Evolutionary conservation across 1,140 invertebrate species (phyloP), one percentile per base, ranked within the genome.

Genomic region (Hormaphis cornu): DNA sequence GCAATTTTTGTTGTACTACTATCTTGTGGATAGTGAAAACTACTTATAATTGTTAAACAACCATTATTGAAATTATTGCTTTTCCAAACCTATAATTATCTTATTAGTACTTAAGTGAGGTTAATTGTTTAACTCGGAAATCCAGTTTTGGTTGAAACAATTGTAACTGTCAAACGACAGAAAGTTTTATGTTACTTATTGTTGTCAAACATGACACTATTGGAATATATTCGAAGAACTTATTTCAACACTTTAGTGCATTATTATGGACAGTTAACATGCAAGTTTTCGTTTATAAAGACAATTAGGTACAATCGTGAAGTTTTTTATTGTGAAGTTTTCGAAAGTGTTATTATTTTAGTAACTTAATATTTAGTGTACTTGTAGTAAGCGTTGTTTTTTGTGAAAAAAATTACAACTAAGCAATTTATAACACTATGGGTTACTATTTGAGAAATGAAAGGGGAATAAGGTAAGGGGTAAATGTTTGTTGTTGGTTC

Each of bases 281-380:
- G 54, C 54, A 16, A 58, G 54, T 58, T 37, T 58, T 40, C 20
- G 54, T 58, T 58, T 33, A 58, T 58, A 58, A 58, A n/a, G 10
- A 40, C 20, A 58, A 58, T 58, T 40, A 22, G 24, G 14, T n/a
- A n/a, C 35, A 20, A 58, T 58, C 12, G 20, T 35, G 6, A 24
- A 37, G 18, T 37, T 35, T 22, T 56, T 56, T 37, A 12, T 10
- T 35, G 53, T 58, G 35, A 37, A 37, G 7, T 24, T 58, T 3
- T 16, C 28, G 16, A 37, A 12, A 1, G 53, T 37, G 6, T 9
- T n/a, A n/a, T n/a, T n/a, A n/a, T n/a, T n/a, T n/a, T n/a, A n/a
- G n/a, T n/a, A n/a, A n/a, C 18, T 56, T 35, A 22, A 22, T 33
- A 16, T n/a, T 42, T 42, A 42, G n/a, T 9, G 28, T 53, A 18